These are phyloP conservation scores for Characodon lateralis DNA, from an alignment of 2,797 vertebrate species.

Conservation along the genomic window DNA sequence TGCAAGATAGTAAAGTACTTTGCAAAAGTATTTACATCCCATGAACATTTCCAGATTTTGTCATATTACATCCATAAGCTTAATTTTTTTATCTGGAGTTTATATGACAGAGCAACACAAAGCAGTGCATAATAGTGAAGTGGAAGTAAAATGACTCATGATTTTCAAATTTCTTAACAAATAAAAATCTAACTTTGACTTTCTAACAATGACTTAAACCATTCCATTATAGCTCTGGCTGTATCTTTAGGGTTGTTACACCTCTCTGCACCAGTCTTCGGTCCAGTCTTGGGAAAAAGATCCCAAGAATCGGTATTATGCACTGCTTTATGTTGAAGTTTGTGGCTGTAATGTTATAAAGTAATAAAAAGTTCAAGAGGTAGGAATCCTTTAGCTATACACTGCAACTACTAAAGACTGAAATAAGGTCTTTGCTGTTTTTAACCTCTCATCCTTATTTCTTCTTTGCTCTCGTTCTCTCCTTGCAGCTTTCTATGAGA, in stretches of 20 bases:
- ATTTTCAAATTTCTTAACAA: too few species aligned
- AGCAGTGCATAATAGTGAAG: background rate
- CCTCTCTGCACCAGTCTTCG: background rate
- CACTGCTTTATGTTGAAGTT: background rate
- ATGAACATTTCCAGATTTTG: background rate
- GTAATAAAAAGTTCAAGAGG: background rate
- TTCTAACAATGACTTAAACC: background rate
- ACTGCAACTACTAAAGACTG: background rate
- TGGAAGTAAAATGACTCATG: too few species aligned
- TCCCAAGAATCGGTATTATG: background rate
- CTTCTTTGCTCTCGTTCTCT: constrained; percentile 29
- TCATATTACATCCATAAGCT: background rate
- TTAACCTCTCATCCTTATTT: constrained; percentile 11
- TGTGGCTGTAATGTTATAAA: background rate
- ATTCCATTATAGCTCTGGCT: background rate
- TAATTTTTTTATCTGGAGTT: too few species aligned
- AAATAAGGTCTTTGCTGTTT: background rate
- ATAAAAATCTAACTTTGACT: too few species aligned
- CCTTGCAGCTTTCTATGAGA: constrained; percentile 91
- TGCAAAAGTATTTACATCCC: background rate
- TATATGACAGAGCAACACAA: background rate
- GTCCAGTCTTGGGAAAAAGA: background rate
- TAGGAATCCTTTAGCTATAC: background rate
- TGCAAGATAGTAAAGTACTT: background rate
- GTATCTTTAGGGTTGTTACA: background rate